Conservation (phyloP, 2,888 invertebrate species). For the Fissipunctia ypsillon region DNA sequence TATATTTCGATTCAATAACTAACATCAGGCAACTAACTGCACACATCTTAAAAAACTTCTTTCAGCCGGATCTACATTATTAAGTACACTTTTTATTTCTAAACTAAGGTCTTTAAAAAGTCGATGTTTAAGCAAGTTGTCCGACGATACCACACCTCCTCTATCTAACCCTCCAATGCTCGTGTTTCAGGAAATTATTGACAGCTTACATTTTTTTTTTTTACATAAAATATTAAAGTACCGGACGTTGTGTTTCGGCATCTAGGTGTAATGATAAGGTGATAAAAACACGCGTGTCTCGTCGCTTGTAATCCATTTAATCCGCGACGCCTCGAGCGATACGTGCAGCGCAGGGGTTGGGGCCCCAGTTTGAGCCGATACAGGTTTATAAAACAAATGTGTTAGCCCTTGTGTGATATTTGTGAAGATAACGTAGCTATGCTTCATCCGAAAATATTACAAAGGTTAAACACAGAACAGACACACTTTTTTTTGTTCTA, state of each 20-base stretch:
- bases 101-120: no score
- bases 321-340: slow-evolving; percentile 56
- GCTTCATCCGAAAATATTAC: no score
- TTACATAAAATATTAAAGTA: slow-evolving; percentile 12
- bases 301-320: slow-evolving; percentile 58
- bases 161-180: slow-evolving; percentile 5
- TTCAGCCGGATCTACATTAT: no score
- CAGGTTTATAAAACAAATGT: not conserved
- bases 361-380: slow-evolving; percentile 36
- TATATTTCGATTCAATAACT: not conserved
- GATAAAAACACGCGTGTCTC: slow-evolving; percentile 63
- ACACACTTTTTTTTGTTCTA: no score
- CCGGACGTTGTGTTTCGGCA: slow-evolving; percentile 35
- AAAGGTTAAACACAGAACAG: no score
- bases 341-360: slow-evolving; percentile 57
- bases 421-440: not conserved
- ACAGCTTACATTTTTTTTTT: not conserved
- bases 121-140: no score
- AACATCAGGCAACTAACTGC: not conserved
- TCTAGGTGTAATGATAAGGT: slow-evolving; percentile 59
- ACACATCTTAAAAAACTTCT: no score
- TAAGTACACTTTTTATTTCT: no score
- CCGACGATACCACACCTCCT: not conserved
- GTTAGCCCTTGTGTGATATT: not conserved
- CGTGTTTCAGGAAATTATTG: not conserved